These are phyloP conservation scores for Pangasius larnaudii DNA, from an alignment of 2,797 vertebrate genomes.

Conservation along the genomic window DNA sequence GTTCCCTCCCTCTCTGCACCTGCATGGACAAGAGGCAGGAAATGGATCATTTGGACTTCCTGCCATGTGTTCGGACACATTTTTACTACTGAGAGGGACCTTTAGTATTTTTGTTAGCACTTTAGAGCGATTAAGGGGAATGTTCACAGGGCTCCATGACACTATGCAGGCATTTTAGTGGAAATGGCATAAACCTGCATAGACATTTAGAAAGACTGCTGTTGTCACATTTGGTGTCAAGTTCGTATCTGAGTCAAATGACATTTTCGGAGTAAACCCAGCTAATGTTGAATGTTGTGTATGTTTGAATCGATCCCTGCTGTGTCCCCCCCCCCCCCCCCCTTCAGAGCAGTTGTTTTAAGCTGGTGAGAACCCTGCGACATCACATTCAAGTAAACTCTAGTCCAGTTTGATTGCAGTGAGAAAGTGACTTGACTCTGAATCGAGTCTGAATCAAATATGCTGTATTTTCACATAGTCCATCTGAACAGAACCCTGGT, in stretches of 20 bases:
- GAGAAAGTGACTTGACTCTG: not conserved
- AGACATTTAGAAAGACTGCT: not conserved
- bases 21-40: not conserved
- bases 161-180: constrained; percentile 5
- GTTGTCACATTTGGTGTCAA: not conserved
- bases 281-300: not conserved
- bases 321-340: not conserved
- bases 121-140: constrained; percentile 5
- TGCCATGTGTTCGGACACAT: constrained; percentile 11
- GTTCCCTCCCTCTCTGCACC: constrained; percentile 12
- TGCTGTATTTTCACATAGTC: not conserved
- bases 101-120: constrained; percentile 9
- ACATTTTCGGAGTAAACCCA: not conserved
- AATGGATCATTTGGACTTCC: constrained; percentile 26
- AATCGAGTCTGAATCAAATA: not conserved
- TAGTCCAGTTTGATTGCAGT: not conserved
- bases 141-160: not conserved
- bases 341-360: not conserved
- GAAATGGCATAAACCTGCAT: not conserved
- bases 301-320: not conserved
- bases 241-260: not conserved
- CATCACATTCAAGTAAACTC: not conserved
- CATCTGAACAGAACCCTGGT: not conserved
- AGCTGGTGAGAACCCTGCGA: not conserved
- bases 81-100: not conserved